phyloP scores from a whole-genome alignment of 2,113 vertebrate species.

The Aphyosemion australe region DNA sequence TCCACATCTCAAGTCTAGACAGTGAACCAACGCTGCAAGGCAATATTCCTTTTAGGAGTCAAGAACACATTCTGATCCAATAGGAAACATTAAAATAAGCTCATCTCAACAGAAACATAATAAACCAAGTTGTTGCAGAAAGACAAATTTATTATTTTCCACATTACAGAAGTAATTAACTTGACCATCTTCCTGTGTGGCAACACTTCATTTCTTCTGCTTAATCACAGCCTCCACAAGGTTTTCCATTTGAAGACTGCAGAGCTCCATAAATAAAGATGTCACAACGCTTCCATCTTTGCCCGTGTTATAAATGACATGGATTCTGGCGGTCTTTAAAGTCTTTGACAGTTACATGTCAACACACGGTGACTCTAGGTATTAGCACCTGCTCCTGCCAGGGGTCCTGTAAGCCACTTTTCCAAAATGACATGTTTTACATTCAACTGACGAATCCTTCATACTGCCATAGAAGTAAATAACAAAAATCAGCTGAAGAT shows the following conservation, averaged over 20 bases:
- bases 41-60: constrained; percentile 14
- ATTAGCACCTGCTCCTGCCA: constrained; percentile 3
- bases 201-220: not conserved
- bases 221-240: constrained; percentile 3
- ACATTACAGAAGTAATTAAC: not conserved
- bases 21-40: constrained; percentile 18
- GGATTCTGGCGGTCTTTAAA: not conserved
- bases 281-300: constrained; percentile 1
- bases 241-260: not conserved
- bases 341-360: constrained; percentile 9
- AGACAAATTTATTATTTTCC: too few relatives aligned
- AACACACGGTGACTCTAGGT: not conserved
- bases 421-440: constrained; percentile 19
- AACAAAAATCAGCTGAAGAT: constrained; percentile 1
- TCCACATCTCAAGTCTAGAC: constrained; percentile 37
- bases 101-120: not conserved
- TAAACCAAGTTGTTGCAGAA: too few relatives aligned
- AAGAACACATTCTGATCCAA: constrained; percentile 24
- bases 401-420: constrained; percentile 8
- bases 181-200: not conserved
- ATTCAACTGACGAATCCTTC: constrained; percentile 12
- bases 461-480: not conserved
- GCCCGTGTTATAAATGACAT: not conserved
- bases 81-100: constrained; percentile 12
- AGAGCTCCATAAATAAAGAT: not conserved